Evolutionary conservation across 64 coral and sea anemone genomes (phyloP).

Genomic region (Orbicella faveolata): DNA sequence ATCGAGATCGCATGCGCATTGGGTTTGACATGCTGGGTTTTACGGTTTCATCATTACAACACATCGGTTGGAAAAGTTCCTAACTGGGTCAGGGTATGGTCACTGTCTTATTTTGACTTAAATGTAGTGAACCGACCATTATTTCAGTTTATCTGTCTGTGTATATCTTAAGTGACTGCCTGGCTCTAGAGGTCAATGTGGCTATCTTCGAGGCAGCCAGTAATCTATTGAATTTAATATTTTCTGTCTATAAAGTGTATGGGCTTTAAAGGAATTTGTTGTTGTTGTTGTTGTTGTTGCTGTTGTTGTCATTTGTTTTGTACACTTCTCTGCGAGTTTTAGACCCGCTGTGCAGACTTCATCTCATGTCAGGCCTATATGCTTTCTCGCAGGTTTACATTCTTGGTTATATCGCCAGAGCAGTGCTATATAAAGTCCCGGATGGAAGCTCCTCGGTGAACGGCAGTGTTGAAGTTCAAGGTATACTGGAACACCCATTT

Average conservation of each 20-base stretch:
- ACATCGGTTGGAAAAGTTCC: constrained; percentile 78
- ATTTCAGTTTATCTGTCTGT: no score
- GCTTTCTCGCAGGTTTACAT: constrained; percentile 58
- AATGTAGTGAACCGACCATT: background rate
- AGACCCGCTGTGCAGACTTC: no score
- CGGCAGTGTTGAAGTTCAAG: background rate
- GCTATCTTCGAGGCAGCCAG: no score
- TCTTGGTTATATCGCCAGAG: constrained; percentile 63
- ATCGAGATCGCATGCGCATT: constrained; percentile 77
- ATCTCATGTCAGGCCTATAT: background rate
- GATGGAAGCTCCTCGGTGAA: background rate
- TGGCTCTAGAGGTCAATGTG: no score
- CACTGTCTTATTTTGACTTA: background rate
- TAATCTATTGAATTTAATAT: background rate
- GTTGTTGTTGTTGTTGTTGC: background rate
- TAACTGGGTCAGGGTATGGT: constrained; percentile 71
- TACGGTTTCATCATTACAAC: constrained; percentile 84
- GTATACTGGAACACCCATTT: background rate
- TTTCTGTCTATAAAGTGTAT: background rate
- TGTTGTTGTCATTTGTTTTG: no score
- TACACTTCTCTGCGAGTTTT: no score
- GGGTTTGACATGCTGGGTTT: constrained; percentile 71
- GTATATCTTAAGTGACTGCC: no score
- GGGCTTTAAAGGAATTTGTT: no score
- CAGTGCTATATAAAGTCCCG: constrained; percentile 54